phyloP scores from a whole-genome alignment of 2,888 invertebrate genomes.

The Oeneis ivallda region DNA sequence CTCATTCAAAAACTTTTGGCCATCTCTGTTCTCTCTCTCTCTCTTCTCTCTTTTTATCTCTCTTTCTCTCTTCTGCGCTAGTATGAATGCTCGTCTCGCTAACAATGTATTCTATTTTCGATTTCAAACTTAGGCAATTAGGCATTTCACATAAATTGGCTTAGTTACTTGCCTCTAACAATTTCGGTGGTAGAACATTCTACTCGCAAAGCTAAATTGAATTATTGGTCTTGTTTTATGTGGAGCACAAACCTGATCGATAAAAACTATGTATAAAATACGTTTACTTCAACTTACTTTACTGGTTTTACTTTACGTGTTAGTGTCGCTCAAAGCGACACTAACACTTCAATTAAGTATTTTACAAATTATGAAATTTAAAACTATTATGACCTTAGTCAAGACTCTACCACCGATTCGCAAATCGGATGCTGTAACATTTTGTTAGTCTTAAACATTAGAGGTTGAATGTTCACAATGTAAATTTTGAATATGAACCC shows the following conservation, averaged over 20 bases:
- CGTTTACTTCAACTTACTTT: no score
- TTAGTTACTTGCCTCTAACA: background rate
- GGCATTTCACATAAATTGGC: background rate
- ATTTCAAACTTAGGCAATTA: constrained; percentile 2
- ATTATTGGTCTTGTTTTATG: background rate
- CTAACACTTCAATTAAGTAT: no score
- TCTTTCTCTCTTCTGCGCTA: background rate
- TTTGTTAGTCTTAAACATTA: no score
- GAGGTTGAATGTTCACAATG: no score
- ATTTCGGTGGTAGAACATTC: background rate
- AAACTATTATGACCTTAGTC: no score
- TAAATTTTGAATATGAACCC: background rate
- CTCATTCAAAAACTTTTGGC: constrained; percentile 6
- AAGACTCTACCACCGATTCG: no score
- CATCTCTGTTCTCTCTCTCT: background rate
- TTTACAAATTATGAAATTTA: no score
- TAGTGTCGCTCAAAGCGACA: no score
- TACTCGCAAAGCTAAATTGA: background rate
- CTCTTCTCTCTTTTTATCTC: no score
- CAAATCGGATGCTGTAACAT: no score
- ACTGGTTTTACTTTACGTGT: no score
- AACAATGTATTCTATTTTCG: background rate
- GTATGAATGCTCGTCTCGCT: background rate
- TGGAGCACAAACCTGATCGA: background rate
- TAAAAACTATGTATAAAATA: background rate